Percentiles rank a stretch among this genome's conserved stretches.
phyloP scores from a whole-genome alignment of 2,888 invertebrate species.

The Spodoptera picta region DNA sequence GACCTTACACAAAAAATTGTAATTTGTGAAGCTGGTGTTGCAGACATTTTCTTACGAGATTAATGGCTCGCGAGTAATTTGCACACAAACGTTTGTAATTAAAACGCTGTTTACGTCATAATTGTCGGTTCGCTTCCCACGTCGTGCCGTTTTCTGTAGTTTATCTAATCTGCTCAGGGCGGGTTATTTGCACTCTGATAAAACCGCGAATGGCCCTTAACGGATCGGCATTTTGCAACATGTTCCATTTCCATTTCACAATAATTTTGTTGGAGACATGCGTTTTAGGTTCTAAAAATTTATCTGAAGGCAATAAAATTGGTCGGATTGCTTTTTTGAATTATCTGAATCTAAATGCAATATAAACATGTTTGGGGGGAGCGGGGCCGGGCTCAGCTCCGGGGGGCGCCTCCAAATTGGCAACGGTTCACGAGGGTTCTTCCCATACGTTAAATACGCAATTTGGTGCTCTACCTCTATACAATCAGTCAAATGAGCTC shows the following conservation, averaged over 20 bases:
- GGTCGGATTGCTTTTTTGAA: constrained; percentile 68
- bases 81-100: constrained; percentile 62
- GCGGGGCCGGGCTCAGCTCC: constrained; percentile 61
- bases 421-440: constrained; percentile 82
- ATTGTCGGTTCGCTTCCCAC: constrained; percentile 72
- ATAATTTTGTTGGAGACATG: constrained; percentile 36
- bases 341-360: constrained; percentile 71
- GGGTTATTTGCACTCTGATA: constrained; percentile 87
- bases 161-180: constrained; percentile 85
- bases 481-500: constrained; percentile 86
- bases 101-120: constrained; percentile 63
- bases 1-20: constrained; percentile 54
- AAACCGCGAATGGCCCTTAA: constrained; percentile 79
- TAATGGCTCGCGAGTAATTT: constrained; percentile 61
- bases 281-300: constrained; percentile 41
- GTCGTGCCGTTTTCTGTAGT: constrained; percentile 72
- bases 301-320: constrained; percentile 44
- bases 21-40: constrained; percentile 51
- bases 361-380: constrained; percentile 74
- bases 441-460: constrained; percentile 87
- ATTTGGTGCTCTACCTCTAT: constrained; percentile 81
- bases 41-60: constrained; percentile 58
- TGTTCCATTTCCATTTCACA: constrained; percentile 58
- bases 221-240: constrained; percentile 74
- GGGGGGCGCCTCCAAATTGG: constrained; percentile 81